Evolutionary conservation across 2,888 invertebrate genomes (phyloP), one percentile per base, ranked within the genome.

Genomic region (Phengaris arion): DNA sequence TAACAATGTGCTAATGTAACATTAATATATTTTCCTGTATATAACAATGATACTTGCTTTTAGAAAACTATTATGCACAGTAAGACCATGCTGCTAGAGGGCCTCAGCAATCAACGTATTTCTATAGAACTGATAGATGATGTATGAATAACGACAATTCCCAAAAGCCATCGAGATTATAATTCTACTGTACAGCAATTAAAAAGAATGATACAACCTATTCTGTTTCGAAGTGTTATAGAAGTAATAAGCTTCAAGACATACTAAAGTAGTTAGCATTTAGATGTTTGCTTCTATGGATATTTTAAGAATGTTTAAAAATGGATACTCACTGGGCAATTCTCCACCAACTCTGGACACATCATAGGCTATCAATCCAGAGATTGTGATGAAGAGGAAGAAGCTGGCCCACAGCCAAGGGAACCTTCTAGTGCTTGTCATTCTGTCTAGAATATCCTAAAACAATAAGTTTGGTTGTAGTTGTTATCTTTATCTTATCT

Each of bases 381-480:
- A 94, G 79, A 96, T 95, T 78, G 94, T 85, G 51, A 95, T 82
- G 78, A 96, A 81, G 76, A 96, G 83, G 78, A 96, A 85, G 84
- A 96, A 90, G 83, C 94, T 95, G 77, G 95, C 94, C 84, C 94
- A 94, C 81, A 95, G 92, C 95, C 96, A 96, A 81, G 96, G 95
- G 87, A 96, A 96, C 82, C 94, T 94, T 88, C 93, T 93, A 87
- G 93, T 89, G 82, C 92, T 93, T n/a, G 91, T 89, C 93, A 93
- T 93, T 84, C 91, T 94, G 87, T 91, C 93, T 91, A 93, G 90
- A 89, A 94, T 92, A 89, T 93, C 91, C 94, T 94, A 85, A 1
- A 81, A 77, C 46, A 68, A 77, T 45, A 46, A 74, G 4, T 45
- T n/a, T 6, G 7, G 68, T 45, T 45, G 9, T 22, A 70, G 8